Conservation (phyloP, 2,113 vertebrate genomes). For the Tetrax tetrax region DNA sequence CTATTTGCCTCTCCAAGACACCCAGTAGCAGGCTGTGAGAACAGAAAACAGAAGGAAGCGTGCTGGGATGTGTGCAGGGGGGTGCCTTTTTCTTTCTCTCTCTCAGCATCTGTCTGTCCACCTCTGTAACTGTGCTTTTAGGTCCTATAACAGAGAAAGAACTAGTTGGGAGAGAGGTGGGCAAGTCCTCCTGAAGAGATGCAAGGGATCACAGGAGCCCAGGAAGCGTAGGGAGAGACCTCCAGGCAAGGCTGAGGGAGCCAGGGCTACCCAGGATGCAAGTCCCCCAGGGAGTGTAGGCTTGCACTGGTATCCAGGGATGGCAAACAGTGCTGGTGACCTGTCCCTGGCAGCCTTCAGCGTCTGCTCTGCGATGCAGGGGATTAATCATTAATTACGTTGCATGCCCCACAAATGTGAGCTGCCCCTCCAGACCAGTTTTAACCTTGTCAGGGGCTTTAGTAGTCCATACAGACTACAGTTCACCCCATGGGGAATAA, state of each 20-base stretch:
- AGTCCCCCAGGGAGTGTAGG: neutral
- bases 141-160: neutral
- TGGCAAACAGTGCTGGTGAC: neutral
- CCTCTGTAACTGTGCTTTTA: neutral
- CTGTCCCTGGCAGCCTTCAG: neutral
- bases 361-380: neutral
- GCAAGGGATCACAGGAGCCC: neutral
- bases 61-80: neutral
- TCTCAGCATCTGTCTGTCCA: neutral
- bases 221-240: neutral
- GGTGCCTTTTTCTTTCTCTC: neutral
- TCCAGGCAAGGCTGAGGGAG: neutral
- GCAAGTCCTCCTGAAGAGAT: neutral
- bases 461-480: neutral
- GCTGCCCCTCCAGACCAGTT: neutral
- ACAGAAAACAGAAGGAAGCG: neutral
- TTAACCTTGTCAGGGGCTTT: neutral
- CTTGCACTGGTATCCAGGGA: neutral
- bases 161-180: neutral
- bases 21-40: neutral
- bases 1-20: neutral
- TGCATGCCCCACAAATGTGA: neutral
- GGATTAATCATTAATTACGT: neutral
- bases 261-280: rapidly evolving
- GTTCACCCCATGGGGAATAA: neutral